These are phyloP conservation scores for Phodopus roborovskii DNA, from an alignment of 2,113 vertebrate genomes.

Conservation along the genomic window DNA sequence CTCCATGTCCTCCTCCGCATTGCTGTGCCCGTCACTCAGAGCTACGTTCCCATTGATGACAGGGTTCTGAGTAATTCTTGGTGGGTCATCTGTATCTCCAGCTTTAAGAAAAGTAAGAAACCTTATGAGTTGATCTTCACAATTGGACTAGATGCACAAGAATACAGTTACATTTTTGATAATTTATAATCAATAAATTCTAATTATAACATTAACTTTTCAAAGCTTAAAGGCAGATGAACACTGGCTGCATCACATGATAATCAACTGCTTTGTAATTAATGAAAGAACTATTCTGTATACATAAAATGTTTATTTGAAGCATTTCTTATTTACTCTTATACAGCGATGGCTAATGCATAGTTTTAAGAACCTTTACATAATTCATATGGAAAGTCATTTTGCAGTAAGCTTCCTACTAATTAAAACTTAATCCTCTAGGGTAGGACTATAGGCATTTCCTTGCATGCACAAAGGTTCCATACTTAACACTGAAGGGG, in stretches of 20 bases:
- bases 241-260: not conserved
- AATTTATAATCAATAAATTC: not conserved
- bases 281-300: not conserved
- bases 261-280: not conserved
- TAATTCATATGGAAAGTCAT: not conserved
- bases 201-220: not conserved
- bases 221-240: not conserved
- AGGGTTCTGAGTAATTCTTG: constrained; percentile 97
- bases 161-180: not conserved
- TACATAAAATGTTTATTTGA: not conserved
- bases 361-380: not conserved
- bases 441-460: not conserved
- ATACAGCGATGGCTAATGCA: not conserved
- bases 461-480: not conserved
- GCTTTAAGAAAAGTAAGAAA: constrained; percentile 85
- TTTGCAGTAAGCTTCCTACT: constrained; percentile 12
- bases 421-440: constrained; percentile 20
- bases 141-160: not conserved
- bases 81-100: constrained; percentile 98
- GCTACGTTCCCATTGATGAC: constrained; percentile 99
- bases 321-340: not conserved
- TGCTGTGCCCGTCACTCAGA: constrained; percentile 98
- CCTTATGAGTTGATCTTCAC: not conserved
- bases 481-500: not conserved
- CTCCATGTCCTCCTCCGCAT: constrained; percentile 99